Conservation (phyloP, 1,140 invertebrate genomes). For the Nasonia vitripennis region DNA sequence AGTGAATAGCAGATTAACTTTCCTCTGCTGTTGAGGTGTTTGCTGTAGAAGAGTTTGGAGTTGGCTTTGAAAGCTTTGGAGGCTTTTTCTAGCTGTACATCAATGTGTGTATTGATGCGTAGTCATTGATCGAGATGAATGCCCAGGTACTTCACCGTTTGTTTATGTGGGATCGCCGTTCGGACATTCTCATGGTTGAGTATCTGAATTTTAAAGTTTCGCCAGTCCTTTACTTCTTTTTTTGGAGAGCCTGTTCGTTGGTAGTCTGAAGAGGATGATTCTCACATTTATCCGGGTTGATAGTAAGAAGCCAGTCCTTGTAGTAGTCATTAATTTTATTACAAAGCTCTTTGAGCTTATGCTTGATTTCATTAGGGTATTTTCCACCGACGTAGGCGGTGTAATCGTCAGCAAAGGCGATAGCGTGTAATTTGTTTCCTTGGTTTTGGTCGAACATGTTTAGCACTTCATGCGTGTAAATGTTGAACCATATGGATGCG, state of each 20-base stretch:
- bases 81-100: constrained; percentile 36
- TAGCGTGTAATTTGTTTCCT: too few relatives aligned
- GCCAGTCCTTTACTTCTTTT: neutral
- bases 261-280: neutral
- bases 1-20: constrained; percentile 46
- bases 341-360: too few relatives aligned
- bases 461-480: too few relatives aligned
- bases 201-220: neutral
- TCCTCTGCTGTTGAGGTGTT: constrained; percentile 20
- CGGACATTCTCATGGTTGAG: neutral
- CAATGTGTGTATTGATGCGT: constrained; percentile 13
- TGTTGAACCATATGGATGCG: too few relatives aligned
- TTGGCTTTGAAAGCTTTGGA: neutral
- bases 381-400: too few relatives aligned
- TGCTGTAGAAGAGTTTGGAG: constrained; percentile 42
- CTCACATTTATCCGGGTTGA: too few relatives aligned
- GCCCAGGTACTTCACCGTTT: neutral
- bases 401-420: too few relatives aligned
- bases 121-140: neutral
- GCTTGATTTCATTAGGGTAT: too few relatives aligned
- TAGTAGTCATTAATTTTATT: too few relatives aligned
- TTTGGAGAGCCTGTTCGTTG: neutral
- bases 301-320: too few relatives aligned
- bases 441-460: neutral
- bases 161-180: neutral